Conservation (phyloP, 1,140 invertebrate genomes). For the Ips typographus region DNA sequence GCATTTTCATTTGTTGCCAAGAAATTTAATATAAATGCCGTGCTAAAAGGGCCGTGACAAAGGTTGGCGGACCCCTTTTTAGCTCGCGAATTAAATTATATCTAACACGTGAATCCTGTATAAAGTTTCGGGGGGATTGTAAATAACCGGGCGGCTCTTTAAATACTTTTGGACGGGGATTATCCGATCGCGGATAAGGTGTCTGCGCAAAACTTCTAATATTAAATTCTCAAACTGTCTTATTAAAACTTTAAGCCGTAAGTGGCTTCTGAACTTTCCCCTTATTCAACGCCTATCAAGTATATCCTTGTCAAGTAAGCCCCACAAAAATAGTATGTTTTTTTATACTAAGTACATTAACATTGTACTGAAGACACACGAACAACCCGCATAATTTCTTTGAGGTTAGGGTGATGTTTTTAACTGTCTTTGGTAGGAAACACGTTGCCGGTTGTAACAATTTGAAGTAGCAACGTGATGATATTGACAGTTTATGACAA, state of each 20-base stretch:
- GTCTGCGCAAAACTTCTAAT: constrained; percentile 4
- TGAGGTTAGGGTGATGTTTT: too few species aligned
- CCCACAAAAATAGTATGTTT: too few species aligned
- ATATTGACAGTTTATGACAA: too few species aligned
- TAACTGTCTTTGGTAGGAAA: too few species aligned
- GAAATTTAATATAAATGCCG: constrained; percentile 22
- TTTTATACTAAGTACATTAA: too few species aligned
- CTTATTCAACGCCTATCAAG: too few species aligned
- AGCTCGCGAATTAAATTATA: constrained; percentile 18
- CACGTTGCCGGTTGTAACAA: too few species aligned
- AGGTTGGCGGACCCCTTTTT: constrained; percentile 4
- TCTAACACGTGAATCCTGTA: constrained; percentile 18
- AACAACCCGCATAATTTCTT: too few species aligned
- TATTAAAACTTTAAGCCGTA: constrained; percentile 6
- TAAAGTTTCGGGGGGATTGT: constrained; percentile 6
- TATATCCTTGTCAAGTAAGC: too few species aligned
- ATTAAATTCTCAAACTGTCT: constrained; percentile 7
- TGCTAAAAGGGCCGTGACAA: constrained; percentile 17
- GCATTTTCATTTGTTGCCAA: constrained; percentile 24
- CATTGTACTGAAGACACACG: too few species aligned
- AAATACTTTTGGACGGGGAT: constrained; percentile 1
- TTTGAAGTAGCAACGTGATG: too few species aligned
- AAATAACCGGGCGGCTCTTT: constrained; percentile 4
- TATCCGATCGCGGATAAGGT: constrained; percentile 2
- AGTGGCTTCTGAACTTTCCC: neutral